phyloP scores from a whole-genome alignment of 1,140 invertebrate species.

The Polypedilum pembai region DNA sequence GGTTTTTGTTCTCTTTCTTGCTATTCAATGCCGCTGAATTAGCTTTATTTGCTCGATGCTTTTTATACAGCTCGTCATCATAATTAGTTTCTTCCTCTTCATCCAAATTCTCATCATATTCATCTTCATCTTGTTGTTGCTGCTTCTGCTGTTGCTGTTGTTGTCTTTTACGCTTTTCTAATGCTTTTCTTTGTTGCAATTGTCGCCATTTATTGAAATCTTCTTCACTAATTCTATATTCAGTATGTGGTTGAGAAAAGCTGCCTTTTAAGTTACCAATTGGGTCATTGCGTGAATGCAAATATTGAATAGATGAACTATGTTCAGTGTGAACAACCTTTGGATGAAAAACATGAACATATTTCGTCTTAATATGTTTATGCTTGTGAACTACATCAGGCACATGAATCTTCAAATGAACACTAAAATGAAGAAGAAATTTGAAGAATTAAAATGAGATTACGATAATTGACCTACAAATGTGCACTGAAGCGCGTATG shows the following conservation, averaged over 20 bases:
- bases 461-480: neutral
- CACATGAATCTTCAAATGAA: conserved; percentile 21
- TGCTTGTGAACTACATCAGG: neutral
- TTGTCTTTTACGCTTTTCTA: neutral
- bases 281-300: conserved; percentile 20
- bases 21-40: neutral
- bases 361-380: neutral
- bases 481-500: neutral
- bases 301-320: neutral
- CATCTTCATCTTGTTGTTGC: neutral
- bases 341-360: conserved; percentile 6
- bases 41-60: neutral
- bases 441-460: conserved; percentile 8
- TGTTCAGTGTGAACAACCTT: conserved; percentile 23
- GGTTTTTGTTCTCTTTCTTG: neutral
- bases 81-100: conserved; percentile 10
- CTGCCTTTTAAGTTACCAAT: neutral
- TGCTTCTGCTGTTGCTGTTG: neutral
- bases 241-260: neutral
- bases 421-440: conserved; percentile 20
- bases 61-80: neutral
- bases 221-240: conserved; percentile 4
- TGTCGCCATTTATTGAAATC: neutral
- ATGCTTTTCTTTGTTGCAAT: neutral
- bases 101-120: neutral